Conservation (phyloP, 2,113 vertebrate genomes). For the Phocoena phocoena region DNA sequence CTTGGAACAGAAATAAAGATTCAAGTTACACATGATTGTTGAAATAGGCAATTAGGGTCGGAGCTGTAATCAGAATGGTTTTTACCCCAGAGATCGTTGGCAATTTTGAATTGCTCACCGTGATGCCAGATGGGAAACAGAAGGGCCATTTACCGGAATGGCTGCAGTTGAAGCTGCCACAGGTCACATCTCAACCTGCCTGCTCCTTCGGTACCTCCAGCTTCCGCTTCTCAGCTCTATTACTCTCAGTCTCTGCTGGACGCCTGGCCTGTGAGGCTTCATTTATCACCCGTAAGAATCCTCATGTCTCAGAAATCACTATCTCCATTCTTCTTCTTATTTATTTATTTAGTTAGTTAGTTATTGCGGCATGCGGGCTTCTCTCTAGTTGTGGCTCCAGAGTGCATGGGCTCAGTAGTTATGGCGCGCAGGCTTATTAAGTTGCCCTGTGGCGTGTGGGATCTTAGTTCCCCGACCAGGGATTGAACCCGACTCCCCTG, state of each 20-base stretch:
- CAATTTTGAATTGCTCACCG: background rate
- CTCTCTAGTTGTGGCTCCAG: no score
- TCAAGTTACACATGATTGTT: background rate
- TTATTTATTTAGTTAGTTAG: no score
- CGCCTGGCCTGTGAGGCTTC: background rate
- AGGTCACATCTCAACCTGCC: background rate
- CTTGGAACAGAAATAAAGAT: background rate
- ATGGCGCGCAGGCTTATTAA: no score
- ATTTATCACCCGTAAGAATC: background rate
- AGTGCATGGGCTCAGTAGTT: no score
- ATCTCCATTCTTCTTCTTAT: background rate
- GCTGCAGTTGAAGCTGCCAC: fast-evolving
- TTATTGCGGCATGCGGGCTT: no score
- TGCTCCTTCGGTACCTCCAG: fast-evolving
- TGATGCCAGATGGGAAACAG: background rate
- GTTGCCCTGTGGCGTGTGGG: no score
- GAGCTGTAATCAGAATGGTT: background rate
- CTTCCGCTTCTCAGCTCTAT: background rate
- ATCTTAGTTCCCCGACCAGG: no score
- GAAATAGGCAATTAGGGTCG: background rate
- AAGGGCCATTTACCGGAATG: background rate
- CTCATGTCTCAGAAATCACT: background rate
- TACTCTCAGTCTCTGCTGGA: background rate
- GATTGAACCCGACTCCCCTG: no score
- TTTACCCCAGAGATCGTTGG: background rate